Conservation (phyloP, 2,888 invertebrate species). For the Epinotia brunnichana region DNA sequence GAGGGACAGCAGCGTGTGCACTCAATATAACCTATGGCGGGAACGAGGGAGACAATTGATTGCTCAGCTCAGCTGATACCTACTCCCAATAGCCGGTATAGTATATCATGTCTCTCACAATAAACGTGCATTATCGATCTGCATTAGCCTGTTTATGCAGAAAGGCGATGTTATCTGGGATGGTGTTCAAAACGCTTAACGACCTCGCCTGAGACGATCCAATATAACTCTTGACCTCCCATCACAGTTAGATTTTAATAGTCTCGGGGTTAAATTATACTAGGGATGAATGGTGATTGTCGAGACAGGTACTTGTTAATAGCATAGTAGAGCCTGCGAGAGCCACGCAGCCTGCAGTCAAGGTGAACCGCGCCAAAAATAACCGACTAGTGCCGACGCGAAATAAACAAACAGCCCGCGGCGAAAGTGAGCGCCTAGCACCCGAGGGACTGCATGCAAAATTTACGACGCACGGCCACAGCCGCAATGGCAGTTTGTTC, state of each 20-base stretch:
- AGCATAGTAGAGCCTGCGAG: constrained; percentile 31
- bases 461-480: constrained; percentile 3
- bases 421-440: constrained; percentile 41
- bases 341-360: constrained; percentile 58
- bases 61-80: too few species aligned
- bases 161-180: background rate
- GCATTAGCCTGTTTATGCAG: background rate
- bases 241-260: background rate
- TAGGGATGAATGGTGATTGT: background rate
- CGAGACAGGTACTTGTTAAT: background rate
- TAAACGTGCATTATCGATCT: constrained; percentile 1
- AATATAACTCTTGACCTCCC: background rate
- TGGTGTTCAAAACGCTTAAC: background rate
- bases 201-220: background rate
- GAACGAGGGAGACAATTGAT: too few species aligned
- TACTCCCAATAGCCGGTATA: too few species aligned
- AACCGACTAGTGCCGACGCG: constrained; percentile 51
- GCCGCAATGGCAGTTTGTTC: constrained; percentile 4
- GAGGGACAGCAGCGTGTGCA: too few species aligned
- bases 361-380: constrained; percentile 74
- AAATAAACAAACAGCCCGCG: constrained; percentile 49
- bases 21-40: too few species aligned
- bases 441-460: constrained; percentile 20
- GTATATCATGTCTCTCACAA: too few species aligned
- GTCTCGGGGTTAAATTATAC: background rate